These are phyloP conservation scores for Pristionchus japonicus DNA, from an alignment of 2,888 invertebrate genomes.

Conservation along the genomic window DNA sequence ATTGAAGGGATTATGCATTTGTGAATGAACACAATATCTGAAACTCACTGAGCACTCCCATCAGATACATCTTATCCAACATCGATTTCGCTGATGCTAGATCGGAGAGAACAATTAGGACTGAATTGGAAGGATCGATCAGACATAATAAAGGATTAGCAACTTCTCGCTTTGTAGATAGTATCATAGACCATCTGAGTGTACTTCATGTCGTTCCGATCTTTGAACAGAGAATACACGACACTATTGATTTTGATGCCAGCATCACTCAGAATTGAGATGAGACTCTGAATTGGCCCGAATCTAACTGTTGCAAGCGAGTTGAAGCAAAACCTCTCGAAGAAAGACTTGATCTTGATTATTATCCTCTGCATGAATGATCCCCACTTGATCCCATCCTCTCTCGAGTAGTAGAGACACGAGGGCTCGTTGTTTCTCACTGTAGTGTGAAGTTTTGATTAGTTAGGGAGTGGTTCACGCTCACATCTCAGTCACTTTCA, in stretches of 20 bases:
- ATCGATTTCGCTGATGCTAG: not conserved
- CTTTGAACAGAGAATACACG: not conserved
- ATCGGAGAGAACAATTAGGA: not conserved
- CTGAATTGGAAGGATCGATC: not conserved
- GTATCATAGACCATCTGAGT: not conserved
- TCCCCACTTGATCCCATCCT: constrained; percentile 55
- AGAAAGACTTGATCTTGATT: not conserved
- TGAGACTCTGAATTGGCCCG: not conserved
- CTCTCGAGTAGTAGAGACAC: constrained; percentile 50
- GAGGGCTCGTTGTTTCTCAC: constrained; percentile 53
- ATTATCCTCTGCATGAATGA: constrained; percentile 49
- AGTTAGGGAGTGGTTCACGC: not conserved
- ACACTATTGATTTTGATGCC: constrained; percentile 28
- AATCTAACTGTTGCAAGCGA: not conserved
- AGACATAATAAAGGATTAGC: too few species aligned
- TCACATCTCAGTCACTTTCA: constrained; percentile 35
- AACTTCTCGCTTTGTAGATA: constrained; percentile 29
- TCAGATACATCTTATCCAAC: constrained; percentile 41
- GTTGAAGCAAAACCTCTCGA: not conserved
- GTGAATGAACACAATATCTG: not conserved
- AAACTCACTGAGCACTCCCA: constrained; percentile 3
- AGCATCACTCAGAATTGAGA: not conserved
- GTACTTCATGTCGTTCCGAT: not conserved
- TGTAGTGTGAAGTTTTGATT: not conserved
- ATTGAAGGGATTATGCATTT: not conserved